phyloP scores from a whole-genome alignment of 2,113 vertebrate species.

The Pundamilia nyererei region DNA sequence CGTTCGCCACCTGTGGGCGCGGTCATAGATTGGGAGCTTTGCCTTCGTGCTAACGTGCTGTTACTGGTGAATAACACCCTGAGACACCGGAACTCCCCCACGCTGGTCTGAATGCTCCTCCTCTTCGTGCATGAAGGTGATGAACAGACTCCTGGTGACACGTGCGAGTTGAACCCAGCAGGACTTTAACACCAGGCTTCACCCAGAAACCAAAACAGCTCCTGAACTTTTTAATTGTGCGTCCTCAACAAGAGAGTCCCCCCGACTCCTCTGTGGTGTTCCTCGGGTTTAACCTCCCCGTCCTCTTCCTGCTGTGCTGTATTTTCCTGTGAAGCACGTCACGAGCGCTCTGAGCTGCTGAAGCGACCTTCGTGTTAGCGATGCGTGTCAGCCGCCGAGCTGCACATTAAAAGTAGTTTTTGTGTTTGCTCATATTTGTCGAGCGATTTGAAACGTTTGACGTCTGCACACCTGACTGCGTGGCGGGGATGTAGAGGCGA shows the following conservation, averaged over 20 bases:
- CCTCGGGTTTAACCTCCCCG: neutral
- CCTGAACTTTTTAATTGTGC: neutral
- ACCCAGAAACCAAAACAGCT: neutral
- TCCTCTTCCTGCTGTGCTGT: neutral
- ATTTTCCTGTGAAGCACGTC: neutral
- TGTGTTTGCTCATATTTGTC: neutral
- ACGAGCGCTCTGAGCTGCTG: neutral
- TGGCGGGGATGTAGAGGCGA: neutral
- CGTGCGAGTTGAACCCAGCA: neutral
- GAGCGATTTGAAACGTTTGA: neutral
- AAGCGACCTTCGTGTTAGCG: neutral
- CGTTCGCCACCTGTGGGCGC: neutral
- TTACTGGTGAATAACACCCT: neutral
- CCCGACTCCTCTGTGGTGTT: neutral
- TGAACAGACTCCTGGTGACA: neutral
- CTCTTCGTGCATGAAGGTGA: neutral
- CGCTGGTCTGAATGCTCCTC: neutral
- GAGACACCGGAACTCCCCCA: neutral
- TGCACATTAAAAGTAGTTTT: neutral
- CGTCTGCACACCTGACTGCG: neutral
- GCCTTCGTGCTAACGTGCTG: neutral
- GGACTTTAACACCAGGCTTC: neutral
- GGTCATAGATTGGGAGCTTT: neutral
- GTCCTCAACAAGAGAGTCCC: neutral
- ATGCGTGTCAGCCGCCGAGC: neutral